These are phyloP conservation scores for Bombus pascuorum DNA, from an alignment of 1,140 invertebrate species.

Conservation along the genomic window DNA sequence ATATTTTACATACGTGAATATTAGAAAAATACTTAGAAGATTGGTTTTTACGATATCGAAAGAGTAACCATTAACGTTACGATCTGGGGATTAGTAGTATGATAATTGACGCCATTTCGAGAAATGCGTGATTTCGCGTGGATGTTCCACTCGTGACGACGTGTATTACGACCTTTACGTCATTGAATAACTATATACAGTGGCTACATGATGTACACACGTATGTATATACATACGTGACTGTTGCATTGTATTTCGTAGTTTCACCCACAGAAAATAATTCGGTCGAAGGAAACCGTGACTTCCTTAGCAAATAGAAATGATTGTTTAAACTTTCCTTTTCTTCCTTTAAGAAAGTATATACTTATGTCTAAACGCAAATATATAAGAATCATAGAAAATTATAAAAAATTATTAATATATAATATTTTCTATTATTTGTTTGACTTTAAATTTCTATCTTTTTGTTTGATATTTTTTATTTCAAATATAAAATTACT, in stretches of 20 bases:
- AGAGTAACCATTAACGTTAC: neutral
- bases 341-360: neutral
- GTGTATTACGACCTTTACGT: conserved; percentile 33
- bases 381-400: neutral
- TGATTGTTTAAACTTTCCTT: neutral
- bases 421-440: neutral
- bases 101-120: neutral
- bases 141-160: conserved; percentile 11
- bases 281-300: neutral
- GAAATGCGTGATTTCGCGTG: neutral
- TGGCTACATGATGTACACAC: neutral
- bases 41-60: neutral
- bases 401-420: neutral
- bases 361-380: neutral
- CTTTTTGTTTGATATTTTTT: neutral
- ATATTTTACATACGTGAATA: neutral
- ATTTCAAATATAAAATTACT: neutral
- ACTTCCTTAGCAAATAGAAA: conserved; percentile 8
- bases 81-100: neutral
- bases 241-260: neutral
- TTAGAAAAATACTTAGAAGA: neutral
- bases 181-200: conserved; percentile 33
- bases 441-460: neutral
- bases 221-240: neutral
- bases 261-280: neutral